Evolutionary conservation across 1,140 invertebrate species (phyloP), one percentile per base, ranked within the genome.

Genomic region (Chrysopa pallens): DNA sequence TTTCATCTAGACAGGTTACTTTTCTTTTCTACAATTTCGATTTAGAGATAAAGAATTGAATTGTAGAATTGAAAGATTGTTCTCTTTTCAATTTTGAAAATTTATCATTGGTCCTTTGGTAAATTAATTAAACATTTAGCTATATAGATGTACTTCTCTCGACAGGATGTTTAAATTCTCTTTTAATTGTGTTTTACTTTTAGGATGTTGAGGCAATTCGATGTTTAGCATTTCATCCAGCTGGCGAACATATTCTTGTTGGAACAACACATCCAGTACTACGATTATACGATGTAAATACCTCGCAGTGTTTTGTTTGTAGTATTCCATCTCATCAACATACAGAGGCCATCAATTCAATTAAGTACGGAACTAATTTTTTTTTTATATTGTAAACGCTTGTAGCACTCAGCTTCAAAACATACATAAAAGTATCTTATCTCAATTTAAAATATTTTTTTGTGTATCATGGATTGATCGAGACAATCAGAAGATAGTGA

Each of bases 301-400:
- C 95, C 0, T 76, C 81, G 11, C 93, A 97, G 57, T 97, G 93
- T 60, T 98, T 84, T 67, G 93, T 97, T 1, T 87, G 84, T 43
- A 80, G 82, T 40, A 79, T 92, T 57, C 84, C 89, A 0, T 76
- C 72, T 42, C 89, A 97, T 57, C 93, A 98, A 53, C 95, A 99
- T 56, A 84, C 76, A 37, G 77, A 73, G 40, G 72, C 81, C 8
- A 77, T 98, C 7, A 93, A 88, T 11, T 78, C 78, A 50, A 77
- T 94, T 29, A 85, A 81, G 68, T 88, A 66, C 31, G 31, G 2
- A 33, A 23, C 17, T 23, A 23, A n/a, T n/a, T n/a, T 23, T 23
- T 23, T 5, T 23, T 23, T 23, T 23, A 23, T 23, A 23, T 23
- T 23, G 5, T 23, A n/a, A n/a, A n/a, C n/a, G n/a, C n/a, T n/a